phyloP scores from a whole-genome alignment of 2,797 vertebrate genomes.

The Mergus octosetaceus region DNA sequence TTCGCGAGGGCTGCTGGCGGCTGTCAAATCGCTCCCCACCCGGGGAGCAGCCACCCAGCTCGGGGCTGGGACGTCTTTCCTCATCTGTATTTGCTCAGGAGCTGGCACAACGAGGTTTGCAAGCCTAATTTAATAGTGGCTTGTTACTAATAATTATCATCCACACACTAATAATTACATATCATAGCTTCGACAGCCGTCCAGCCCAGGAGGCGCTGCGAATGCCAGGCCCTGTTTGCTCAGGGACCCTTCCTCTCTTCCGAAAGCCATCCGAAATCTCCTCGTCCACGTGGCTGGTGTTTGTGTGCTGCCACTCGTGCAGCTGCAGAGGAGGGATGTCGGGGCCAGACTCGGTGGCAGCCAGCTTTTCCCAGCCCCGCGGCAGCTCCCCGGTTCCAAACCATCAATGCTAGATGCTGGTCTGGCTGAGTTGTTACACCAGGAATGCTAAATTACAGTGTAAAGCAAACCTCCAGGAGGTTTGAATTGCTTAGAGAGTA shows the following conservation, averaged over 20 bases:
- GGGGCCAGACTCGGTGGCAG: constrained; percentile 41
- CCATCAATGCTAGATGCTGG: background rate
- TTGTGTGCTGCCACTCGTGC: background rate
- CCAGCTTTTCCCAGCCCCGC: background rate
- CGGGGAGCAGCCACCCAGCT: background rate
- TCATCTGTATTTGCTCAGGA: background rate
- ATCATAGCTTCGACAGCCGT: background rate
- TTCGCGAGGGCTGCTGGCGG: background rate
- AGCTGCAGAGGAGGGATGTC: background rate
- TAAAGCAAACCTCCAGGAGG: constrained; percentile 24
- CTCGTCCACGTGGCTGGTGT: accelerated
- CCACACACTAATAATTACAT: background rate
- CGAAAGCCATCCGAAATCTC: background rate
- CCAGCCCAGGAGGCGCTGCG: background rate
- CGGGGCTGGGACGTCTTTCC: background rate
- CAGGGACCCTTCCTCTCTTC: background rate
- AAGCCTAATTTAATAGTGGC: constrained; percentile 26
- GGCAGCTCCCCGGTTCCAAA: background rate
- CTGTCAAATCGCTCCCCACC: background rate
- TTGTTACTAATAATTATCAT: constrained; percentile 25
- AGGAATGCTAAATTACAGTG: constrained; percentile 57
- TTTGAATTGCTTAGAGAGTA: background rate
- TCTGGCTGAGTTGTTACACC: constrained; percentile 7
- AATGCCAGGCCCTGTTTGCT: background rate
- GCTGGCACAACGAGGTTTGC: constrained; percentile 40